Conservation (phyloP, 2,888 invertebrate genomes). For the Carterocephalus palaemon region DNA sequence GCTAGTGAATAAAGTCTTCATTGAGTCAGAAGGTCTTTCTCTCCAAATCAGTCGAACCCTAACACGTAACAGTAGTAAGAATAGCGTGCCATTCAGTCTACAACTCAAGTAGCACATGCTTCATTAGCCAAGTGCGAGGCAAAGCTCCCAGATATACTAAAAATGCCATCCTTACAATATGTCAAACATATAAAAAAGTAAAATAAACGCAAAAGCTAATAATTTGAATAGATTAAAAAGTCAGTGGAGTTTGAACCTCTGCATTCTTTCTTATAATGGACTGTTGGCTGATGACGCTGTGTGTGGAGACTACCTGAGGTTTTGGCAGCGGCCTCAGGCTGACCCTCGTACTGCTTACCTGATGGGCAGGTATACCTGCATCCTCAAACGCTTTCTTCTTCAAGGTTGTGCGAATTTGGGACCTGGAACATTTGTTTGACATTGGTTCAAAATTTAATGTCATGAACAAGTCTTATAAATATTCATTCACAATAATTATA, state of each 20-base stretch:
- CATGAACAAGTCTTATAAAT: no score
- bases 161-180: conserved; percentile 7
- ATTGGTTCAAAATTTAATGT: no score
- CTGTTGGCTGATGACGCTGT: conserved; percentile 52
- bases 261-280: conserved; percentile 74
- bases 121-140: conserved; percentile 22
- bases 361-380: conserved; percentile 87
- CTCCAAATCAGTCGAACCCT: no score
- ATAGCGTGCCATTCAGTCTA: conserved; percentile 18
- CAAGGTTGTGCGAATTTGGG: conserved; percentile 90
- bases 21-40: no score
- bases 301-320: conserved; percentile 53
- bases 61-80: no score
- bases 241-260: conserved; percentile 75
- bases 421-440: conserved; percentile 79
- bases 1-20: no score
- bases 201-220: conserved; percentile 45
- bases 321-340: conserved; percentile 50
- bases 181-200: conserved; percentile 43
- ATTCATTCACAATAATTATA: no score
- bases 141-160: conserved; percentile 17
- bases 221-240: conserved; percentile 37
- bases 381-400: conserved; percentile 94
- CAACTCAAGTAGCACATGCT: conserved; percentile 25
- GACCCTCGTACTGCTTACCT: conserved; percentile 78